phyloP scores from a whole-genome alignment of 2,888 invertebrate species.

The Chrysolina americana region DNA sequence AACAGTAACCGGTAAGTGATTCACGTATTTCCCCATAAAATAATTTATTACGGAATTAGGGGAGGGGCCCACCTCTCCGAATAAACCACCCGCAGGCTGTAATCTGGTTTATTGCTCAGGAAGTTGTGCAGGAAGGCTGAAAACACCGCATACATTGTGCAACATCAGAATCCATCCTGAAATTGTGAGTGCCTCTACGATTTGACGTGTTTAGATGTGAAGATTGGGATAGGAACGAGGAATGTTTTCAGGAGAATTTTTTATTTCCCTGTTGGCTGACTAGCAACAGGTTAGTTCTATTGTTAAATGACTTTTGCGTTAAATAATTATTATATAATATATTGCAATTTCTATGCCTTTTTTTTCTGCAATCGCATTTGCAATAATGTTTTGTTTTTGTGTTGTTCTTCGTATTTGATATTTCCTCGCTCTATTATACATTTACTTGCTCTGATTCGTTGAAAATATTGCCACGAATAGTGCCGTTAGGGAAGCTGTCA shows the following conservation, averaged over 20 bases:
- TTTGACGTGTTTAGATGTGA: neutral
- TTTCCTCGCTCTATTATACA: no score
- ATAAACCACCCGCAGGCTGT: neutral
- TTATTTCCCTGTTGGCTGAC: no score
- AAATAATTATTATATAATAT: no score
- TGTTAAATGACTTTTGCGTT: no score
- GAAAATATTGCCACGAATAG: no score
- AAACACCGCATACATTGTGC: slow-evolving; percentile 9
- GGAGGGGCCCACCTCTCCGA: slow-evolving; percentile 13
- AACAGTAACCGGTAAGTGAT: slow-evolving; percentile 39
- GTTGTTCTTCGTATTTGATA: no score
- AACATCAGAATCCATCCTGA: neutral
- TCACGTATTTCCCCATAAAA: slow-evolving; percentile 42
- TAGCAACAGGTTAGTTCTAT: no score
- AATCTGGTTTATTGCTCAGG: slow-evolving; percentile 18
- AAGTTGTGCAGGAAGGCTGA: slow-evolving; percentile 3
- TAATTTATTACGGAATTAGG: slow-evolving; percentile 32
- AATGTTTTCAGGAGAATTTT: neutral
- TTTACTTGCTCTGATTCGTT: no score
- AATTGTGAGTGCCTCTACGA: neutral
- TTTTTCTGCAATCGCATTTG: no score
- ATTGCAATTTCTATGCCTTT: no score
- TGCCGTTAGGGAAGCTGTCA: no score
- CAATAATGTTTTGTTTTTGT: no score
- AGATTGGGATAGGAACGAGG: neutral